Evolutionary conservation across 2,888 invertebrate genomes (phyloP).

Genomic region (Hipparchia semele): DNA sequence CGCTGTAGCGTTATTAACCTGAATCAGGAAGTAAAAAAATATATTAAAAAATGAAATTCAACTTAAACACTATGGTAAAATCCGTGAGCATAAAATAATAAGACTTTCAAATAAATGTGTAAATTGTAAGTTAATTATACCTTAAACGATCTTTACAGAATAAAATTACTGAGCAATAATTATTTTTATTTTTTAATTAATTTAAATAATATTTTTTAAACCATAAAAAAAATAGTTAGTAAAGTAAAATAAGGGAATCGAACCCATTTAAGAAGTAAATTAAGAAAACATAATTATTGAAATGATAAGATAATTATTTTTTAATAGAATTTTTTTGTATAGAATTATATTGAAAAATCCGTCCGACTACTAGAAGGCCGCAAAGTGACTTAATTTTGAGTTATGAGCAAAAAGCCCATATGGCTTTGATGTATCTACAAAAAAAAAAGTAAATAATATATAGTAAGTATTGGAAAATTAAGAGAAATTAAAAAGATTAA

Average conservation of each 20-base stretch:
- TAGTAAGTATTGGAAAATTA: too few relatives aligned
- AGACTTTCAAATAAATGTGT: not conserved
- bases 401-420: too few relatives aligned
- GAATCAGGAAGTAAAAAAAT: conserved; percentile 70
- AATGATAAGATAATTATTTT: not conserved
- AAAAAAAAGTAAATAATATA: too few relatives aligned
- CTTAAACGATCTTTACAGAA: not conserved
- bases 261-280: not conserved
- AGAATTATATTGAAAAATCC: too few relatives aligned
- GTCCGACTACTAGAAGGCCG: too few relatives aligned
- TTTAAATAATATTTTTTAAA: not conserved
- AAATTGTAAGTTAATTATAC: not conserved
- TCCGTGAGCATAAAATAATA: not conserved
- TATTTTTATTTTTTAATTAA: not conserved
- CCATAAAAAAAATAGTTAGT: not conserved
- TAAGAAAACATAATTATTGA: not conserved
- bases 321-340: too few relatives aligned
- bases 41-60: conserved; percentile 49
- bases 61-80: not conserved
- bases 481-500: too few relatives aligned
- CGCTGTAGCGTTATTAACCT: conserved; percentile 99
- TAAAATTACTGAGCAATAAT: not conserved
- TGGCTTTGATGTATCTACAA: too few relatives aligned
- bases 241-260: not conserved
- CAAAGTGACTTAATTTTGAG: not conserved